Conservation (phyloP, 2,797 vertebrate genomes). For the Syndactyla subalaris region DNA sequence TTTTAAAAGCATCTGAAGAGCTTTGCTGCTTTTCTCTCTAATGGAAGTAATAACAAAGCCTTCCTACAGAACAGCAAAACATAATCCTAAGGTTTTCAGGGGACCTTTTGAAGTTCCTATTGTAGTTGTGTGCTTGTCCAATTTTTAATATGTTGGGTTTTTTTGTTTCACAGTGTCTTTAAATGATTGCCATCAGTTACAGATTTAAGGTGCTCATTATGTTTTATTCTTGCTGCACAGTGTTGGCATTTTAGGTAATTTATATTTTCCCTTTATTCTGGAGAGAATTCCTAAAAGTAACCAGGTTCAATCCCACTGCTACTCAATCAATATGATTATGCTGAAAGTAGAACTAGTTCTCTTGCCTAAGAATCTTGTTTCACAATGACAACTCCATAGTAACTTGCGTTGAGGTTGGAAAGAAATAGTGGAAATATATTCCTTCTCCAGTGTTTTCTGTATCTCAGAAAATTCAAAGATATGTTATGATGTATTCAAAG, state of each 20-base stretch:
- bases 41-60: slow-evolving; percentile 49
- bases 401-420: neutral
- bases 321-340: neutral
- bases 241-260: neutral
- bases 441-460: neutral
- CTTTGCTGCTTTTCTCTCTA: slow-evolving; percentile 67
- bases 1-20: slow-evolving; percentile 55
- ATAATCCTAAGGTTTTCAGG: neutral
- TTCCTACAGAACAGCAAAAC: slow-evolving; percentile 18
- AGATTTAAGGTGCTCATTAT: neutral
- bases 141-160: neutral
- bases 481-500: neutral
- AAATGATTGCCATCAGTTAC: neutral
- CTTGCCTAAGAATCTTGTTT: neutral
- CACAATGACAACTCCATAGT: neutral
- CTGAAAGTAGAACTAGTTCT: neutral
- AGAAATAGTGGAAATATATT: neutral
- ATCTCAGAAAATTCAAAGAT: neutral
- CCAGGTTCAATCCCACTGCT: neutral
- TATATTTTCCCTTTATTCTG: neutral
- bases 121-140: neutral
- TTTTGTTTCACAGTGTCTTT: neutral
- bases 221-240: neutral
- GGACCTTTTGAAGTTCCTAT: neutral
- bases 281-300: neutral